These are phyloP conservation scores for Okamejei kenojei DNA, from an alignment of 2,797 vertebrate genomes.

Conservation along the genomic window DNA sequence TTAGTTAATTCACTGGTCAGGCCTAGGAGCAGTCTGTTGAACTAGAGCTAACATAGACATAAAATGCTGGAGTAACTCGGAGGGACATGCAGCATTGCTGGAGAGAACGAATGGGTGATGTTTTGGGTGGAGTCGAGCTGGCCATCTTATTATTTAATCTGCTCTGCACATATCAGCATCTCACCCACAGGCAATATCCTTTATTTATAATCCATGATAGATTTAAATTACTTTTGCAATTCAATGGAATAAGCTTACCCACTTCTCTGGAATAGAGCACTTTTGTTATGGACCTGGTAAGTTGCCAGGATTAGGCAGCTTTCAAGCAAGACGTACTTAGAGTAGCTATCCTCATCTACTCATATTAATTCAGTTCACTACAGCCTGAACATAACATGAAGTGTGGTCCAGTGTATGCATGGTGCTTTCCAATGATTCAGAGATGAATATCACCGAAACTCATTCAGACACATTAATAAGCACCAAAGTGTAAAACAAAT, in stretches of 20 bases:
- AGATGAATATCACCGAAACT: too few relatives aligned
- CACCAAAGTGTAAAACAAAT: too few relatives aligned
- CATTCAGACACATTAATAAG: too few relatives aligned
- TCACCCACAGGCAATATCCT: not conserved
- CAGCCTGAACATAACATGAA: not conserved
- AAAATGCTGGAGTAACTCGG: too few relatives aligned
- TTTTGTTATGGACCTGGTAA: not conserved
- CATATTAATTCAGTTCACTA: not conserved
- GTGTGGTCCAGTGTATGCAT: too few relatives aligned
- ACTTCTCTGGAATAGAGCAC: not conserved
- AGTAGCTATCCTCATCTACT: not conserved
- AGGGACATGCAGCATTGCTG: too few relatives aligned
- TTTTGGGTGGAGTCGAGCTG: not conserved
- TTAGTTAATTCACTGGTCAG: too few relatives aligned
- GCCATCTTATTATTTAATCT: not conserved
- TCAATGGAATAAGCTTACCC: not conserved
- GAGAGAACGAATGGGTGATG: too few relatives aligned
- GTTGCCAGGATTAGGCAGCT: not conserved
- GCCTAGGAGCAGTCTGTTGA: too few relatives aligned
- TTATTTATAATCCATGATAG: not conserved
- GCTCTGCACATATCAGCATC: not conserved
- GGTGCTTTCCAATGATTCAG: too few relatives aligned
- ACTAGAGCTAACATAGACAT: too few relatives aligned
- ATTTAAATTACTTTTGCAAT: not conserved
- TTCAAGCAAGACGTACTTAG: not conserved